phyloP scores from a whole-genome alignment of 2,113 vertebrate genomes.

The Chlamydotis undulata region DNA sequence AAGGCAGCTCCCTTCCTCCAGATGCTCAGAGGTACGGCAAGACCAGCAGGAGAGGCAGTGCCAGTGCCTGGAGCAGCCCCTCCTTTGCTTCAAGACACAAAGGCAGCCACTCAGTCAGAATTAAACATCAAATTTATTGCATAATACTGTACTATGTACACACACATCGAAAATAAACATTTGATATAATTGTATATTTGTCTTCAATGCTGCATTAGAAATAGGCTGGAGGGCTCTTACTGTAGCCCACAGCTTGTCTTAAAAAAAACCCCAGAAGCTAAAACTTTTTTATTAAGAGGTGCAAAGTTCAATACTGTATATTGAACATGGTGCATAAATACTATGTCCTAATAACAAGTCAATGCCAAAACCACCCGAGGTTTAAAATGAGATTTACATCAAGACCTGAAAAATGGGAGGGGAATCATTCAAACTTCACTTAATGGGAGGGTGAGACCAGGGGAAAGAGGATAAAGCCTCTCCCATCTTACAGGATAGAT shows the following conservation, averaged over 20 bases:
- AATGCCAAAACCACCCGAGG: constrained; percentile 58
- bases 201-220: constrained; percentile 74
- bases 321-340: constrained; percentile 72
- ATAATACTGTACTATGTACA: constrained; percentile 77
- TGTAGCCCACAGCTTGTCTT: constrained; percentile 63
- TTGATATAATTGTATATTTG: constrained; percentile 70
- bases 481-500: background rate
- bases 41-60: too few species aligned
- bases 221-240: constrained; percentile 67
- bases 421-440: constrained; percentile 6
- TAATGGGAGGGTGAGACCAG: background rate
- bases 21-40: accelerated
- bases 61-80: background rate
- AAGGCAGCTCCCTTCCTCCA: background rate
- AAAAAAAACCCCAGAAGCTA: constrained; percentile 59
- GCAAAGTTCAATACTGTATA: constrained; percentile 48
- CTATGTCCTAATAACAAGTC: constrained; percentile 71
- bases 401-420: constrained; percentile 34
- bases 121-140: constrained; percentile 81
- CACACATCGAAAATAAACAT: constrained; percentile 81
- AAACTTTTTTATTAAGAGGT: constrained; percentile 66
- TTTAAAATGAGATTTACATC: constrained; percentile 71
- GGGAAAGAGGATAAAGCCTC: background rate
- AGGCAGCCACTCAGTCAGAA: background rate
- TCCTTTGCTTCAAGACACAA: background rate